A percentile compares a stretch with the other conserved stretches of the same genome.
These are phyloP conservation scores for Eulemur rufifrons DNA, from an alignment of 2,113 vertebrate genomes.

Conservation along the genomic window DNA sequence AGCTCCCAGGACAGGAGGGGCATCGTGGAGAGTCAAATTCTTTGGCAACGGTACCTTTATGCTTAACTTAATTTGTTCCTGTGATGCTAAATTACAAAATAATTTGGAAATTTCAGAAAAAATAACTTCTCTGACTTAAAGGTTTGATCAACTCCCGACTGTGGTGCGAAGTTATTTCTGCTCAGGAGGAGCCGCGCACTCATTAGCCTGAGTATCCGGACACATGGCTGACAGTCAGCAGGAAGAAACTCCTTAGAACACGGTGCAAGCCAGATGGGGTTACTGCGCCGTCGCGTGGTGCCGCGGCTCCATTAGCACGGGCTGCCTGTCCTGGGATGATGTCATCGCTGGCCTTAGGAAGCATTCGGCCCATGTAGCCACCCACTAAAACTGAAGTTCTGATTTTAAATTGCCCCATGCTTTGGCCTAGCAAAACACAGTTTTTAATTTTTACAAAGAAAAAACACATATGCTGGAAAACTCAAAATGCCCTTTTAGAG, in stretches of 20 bases:
- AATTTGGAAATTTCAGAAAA: neutral
- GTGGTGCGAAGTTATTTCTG: neutral
- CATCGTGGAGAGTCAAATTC: neutral
- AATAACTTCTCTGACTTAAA: neutral
- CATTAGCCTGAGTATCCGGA: neutral
- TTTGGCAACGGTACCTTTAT: neutral
- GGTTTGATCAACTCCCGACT: neutral
- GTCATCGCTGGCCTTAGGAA: neutral
- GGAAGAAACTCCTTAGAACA: neutral
- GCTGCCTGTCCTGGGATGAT: too few relatives aligned
- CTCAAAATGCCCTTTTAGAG: neutral
- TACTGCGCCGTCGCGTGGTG: fast-evolving
- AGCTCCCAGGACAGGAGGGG: neutral
- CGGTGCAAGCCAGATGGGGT: neutral
- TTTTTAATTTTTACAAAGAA: neutral
- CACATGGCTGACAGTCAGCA: neutral
- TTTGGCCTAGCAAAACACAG: neutral
- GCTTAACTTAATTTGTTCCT: neutral
- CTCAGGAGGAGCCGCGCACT: fast-evolving
- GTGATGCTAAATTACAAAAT: neutral
- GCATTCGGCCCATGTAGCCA: fast-evolving
- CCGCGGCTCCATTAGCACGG: neutral
- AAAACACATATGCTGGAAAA: neutral
- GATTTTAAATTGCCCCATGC: neutral
- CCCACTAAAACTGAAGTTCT: neutral